phyloP scores from a whole-genome alignment of 2,797 vertebrate species.

The Myotis pilosus region DNA sequence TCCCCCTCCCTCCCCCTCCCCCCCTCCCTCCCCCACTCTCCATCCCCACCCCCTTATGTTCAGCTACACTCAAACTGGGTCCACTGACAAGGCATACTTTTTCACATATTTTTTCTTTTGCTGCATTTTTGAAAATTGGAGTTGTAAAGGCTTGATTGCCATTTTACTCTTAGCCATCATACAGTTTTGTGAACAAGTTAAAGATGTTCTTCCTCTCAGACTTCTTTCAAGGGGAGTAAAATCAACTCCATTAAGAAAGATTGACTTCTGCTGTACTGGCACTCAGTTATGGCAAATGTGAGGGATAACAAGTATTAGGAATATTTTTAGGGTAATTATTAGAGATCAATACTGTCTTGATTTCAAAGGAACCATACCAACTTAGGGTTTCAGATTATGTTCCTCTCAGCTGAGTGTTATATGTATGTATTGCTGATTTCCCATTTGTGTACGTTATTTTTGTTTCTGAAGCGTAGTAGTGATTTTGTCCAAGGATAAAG shows the following conservation, averaged over 20 bases:
- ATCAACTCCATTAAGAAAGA: neutral
- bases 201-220: neutral
- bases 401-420: neutral
- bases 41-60: no score
- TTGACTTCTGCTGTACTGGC: neutral
- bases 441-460: neutral
- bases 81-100: neutral
- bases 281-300: neutral
- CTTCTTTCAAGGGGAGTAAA: neutral
- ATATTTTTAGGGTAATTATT: slow-evolving; percentile 2
- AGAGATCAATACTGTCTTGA: neutral
- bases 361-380: neutral
- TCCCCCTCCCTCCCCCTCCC: no score
- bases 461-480: neutral
- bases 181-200: neutral
- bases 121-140: neutral
- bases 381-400: neutral
- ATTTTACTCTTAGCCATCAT: neutral
- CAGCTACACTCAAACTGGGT: neutral
- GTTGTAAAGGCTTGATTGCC: neutral
- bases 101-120: neutral
- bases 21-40: no score
- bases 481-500: neutral
- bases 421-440: neutral
- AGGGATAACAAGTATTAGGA: neutral